Evolutionary conservation across 2,888 invertebrate species (phyloP).

Genomic region (Andrena bicolor): DNA sequence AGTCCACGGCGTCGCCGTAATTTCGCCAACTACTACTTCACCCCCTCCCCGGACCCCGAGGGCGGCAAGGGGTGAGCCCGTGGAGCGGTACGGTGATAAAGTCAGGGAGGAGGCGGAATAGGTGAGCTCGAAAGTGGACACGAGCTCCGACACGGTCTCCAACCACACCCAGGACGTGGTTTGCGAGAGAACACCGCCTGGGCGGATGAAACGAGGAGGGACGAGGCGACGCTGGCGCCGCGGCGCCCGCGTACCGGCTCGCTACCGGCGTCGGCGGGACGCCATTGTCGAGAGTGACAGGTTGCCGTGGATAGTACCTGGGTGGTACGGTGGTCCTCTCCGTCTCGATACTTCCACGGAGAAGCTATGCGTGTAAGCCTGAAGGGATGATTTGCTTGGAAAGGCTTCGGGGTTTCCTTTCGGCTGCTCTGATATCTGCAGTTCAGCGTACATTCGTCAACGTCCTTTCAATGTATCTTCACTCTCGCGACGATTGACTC

Average conservation of each 20-base stretch:
- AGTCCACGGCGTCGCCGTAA: not conserved
- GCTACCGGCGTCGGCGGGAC: conserved; percentile 73
- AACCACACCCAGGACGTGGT: conserved; percentile 77
- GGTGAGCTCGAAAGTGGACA: conserved; percentile 6
- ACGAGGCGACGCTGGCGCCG: conserved; percentile 75
- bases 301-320: conserved; percentile 69
- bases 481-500: too few relatives aligned
- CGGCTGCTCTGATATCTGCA: too few relatives aligned
- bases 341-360: not conserved
- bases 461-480: too few relatives aligned
- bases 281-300: conserved; percentile 78
- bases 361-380: not conserved
- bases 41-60: too few relatives aligned
- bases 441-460: too few relatives aligned
- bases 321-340: conserved; percentile 2
- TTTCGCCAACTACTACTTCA: too few relatives aligned
- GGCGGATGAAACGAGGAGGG: conserved; percentile 63
- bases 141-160: conserved; percentile 56
- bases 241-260: conserved; percentile 73
- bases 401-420: too few relatives aligned
- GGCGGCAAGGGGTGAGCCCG: not conserved
- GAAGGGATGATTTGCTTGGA: not conserved
- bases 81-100: too few relatives aligned
- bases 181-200: conserved; percentile 72
- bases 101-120: not conserved